These are phyloP conservation scores for Cyprinodon diabolis DNA, from an alignment of 2,797 vertebrate genomes.

Conservation along the genomic window DNA sequence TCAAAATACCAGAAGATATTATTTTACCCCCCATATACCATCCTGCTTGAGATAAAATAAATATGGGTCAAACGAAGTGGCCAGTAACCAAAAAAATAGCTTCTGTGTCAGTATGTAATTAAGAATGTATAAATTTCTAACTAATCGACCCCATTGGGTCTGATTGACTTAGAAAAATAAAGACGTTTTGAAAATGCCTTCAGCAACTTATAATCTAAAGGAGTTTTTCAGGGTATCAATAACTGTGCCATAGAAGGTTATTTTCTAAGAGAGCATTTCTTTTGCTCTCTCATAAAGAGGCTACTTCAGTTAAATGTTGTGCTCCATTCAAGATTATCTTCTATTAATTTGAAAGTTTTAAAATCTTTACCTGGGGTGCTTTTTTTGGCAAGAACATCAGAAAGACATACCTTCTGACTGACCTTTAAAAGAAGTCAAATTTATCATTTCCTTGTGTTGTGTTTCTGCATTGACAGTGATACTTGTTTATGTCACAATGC, in stretches of 20 bases:
- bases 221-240: not conserved
- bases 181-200: not conserved
- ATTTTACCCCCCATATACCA: not conserved
- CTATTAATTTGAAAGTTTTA: not conserved
- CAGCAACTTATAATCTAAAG: no score
- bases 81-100: not conserved
- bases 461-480: slow-evolving; percentile 32
- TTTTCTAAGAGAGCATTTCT: not conserved
- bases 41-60: not conserved
- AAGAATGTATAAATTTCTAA: not conserved
- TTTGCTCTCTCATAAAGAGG: not conserved
- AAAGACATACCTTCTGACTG: slow-evolving; percentile 43
- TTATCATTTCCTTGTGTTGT: slow-evolving; percentile 40
- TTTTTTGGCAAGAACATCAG: slow-evolving; percentile 1
- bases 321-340: not conserved
- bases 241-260: not conserved
- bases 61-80: not conserved
- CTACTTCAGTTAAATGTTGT: not conserved
- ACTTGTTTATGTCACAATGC: slow-evolving; percentile 25
- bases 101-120: not conserved
- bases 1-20: not conserved
- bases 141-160: not conserved
- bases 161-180: not conserved
- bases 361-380: not conserved
- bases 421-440: slow-evolving; percentile 14